phyloP scores from a whole-genome alignment of 2,113 vertebrate species.

The Syrmaticus mikado region DNA sequence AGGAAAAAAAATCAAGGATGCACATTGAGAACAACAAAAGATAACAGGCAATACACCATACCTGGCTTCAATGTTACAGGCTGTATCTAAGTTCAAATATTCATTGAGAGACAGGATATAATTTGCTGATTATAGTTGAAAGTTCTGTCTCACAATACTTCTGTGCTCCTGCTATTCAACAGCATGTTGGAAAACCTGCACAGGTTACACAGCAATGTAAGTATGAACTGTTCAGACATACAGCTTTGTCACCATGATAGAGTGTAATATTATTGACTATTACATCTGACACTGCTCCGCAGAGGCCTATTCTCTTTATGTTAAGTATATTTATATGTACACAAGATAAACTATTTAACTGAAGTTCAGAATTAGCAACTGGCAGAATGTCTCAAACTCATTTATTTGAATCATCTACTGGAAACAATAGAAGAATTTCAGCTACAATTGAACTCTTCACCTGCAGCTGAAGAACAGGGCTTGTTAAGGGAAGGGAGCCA shows the following conservation, averaged over 20 bases:
- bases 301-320: background rate
- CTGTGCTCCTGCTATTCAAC: background rate
- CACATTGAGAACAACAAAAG: background rate
- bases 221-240: background rate
- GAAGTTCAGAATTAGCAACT: slow-evolving; percentile 18
- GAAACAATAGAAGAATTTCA: slow-evolving; percentile 55
- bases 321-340: slow-evolving; percentile 9
- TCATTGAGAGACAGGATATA: background rate
- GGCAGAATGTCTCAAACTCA: background rate
- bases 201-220: background rate
- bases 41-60: background rate
- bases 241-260: background rate
- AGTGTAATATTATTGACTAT: background rate
- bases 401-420: slow-evolving; percentile 52
- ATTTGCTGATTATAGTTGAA: background rate
- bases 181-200: background rate
- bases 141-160: background rate
- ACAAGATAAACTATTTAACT: background rate
- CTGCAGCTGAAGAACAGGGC: background rate
- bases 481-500: background rate
- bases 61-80: background rate
- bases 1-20: slow-evolving; percentile 57
- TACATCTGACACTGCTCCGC: background rate
- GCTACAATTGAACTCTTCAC: slow-evolving; percentile 49
- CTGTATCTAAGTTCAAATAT: background rate